A percentile compares a stretch with the other conserved stretches of the same genome.
Evolutionary conservation across 1,140 invertebrate genomes (phyloP).

Genomic region (Atopsyche davidsoni): DNA sequence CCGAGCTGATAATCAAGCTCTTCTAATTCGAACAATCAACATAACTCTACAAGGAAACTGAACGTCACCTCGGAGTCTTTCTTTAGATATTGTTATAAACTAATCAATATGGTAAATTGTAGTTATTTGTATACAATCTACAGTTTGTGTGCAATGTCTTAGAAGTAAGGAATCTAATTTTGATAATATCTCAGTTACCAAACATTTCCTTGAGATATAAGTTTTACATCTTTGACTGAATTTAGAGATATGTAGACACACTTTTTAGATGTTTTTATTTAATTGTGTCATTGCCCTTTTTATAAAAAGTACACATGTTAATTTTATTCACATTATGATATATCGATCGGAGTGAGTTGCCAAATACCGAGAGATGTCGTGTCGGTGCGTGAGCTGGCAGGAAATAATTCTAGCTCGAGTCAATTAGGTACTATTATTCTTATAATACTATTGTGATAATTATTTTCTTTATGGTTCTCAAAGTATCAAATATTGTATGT

Average conservation of each 20-base stretch:
- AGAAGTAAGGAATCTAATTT: background rate
- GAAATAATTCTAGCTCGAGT: constrained; percentile 23
- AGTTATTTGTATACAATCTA: constrained; percentile 6
- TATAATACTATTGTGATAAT: constrained; percentile 27
- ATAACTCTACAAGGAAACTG: no score
- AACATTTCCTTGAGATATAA: background rate
- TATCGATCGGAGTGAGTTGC: constrained; percentile 2
- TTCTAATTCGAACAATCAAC: background rate
- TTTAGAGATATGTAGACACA: constrained; percentile 3
- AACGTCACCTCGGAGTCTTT: no score
- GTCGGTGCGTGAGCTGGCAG: background rate
- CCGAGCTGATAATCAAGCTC: constrained; percentile 2
- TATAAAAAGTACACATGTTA: background rate
- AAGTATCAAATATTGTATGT: constrained; percentile 4
- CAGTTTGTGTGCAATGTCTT: constrained; percentile 9
- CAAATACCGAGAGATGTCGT: constrained; percentile 4
- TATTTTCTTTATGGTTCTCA: constrained; percentile 16
- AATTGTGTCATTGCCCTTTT: background rate
- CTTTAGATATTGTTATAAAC: no score
- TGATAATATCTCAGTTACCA: constrained; percentile 5
- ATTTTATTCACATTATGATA: constrained; percentile 2
- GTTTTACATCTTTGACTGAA: constrained; percentile 7
- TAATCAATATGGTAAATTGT: no score
- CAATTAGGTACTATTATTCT: constrained; percentile 28
- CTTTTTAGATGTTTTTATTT: constrained; percentile 6